Evolutionary conservation across 23 tunicate genomes (phyloP).

Genomic region (Styela plicata): DNA sequence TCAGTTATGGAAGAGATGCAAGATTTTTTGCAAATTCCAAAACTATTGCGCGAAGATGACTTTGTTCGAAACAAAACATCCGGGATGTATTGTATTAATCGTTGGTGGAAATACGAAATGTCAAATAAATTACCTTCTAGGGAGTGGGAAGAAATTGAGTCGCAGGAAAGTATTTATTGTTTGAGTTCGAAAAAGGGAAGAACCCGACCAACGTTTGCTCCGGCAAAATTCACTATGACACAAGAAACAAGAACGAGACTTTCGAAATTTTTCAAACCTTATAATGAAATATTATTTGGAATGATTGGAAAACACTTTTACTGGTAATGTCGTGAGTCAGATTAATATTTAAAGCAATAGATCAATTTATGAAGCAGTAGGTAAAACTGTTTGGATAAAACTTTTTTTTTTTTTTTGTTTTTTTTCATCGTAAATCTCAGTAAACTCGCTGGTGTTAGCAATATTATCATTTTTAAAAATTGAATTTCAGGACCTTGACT

Average conservation of each 20-base stretch:
- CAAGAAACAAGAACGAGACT: background rate
- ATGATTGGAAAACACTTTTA: background rate
- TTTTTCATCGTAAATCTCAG: too few species aligned
- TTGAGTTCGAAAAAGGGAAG: background rate
- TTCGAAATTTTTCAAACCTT: background rate
- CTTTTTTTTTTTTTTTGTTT: too few species aligned
- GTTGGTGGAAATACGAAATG: slow-evolving; percentile 13
- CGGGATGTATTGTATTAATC: slow-evolving; percentile 15
- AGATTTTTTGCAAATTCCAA: slow-evolving; percentile 16
- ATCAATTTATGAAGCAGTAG: too few species aligned
- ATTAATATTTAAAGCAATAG: too few species aligned
- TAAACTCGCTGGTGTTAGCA: too few species aligned
- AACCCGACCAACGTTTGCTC: background rate
- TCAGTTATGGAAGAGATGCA: slow-evolving; percentile 7
- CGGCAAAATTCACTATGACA: background rate
- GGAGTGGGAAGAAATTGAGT: too few species aligned
- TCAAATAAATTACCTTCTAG: too few species aligned
- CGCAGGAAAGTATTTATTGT: slow-evolving; percentile 10
- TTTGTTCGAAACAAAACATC: background rate
- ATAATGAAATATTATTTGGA: background rate
- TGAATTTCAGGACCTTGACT: too few species aligned
- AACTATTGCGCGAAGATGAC: slow-evolving; percentile 1
- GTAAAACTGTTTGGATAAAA: too few species aligned
- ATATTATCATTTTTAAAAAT: too few species aligned
- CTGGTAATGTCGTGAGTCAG: slow-evolving; percentile 2